Percentiles rank a stretch among this genome's conserved stretches.
Evolutionary conservation across 1,140 invertebrate species (phyloP).

Genomic region (Diachasmimorpha longicaudata): DNA sequence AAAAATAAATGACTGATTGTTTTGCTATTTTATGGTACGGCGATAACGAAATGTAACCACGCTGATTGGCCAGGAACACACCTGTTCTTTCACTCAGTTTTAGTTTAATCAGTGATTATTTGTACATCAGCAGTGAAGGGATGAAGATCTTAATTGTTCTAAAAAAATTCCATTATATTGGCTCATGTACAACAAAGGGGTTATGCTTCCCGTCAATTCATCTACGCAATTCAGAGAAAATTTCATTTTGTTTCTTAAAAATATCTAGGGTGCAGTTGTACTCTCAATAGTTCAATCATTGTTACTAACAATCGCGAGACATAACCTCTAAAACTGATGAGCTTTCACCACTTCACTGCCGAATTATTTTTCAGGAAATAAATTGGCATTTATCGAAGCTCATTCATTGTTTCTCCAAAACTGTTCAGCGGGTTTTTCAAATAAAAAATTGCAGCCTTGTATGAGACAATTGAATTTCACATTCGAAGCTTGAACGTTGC

Average conservation of each 20-base stretch:
- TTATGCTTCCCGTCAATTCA: no score
- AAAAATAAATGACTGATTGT: conserved; percentile 7
- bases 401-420: conserved; percentile 17
- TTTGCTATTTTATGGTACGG: conserved; percentile 24
- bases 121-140: background rate
- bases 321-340: no score
- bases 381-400: conserved; percentile 37
- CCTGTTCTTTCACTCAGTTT: conserved; percentile 41
- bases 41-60: conserved; percentile 52
- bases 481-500: conserved; percentile 19
- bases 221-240: no score
- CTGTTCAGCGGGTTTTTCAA: conserved; percentile 20
- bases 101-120: conserved; percentile 4
- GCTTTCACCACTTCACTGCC: no score
- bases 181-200: no score
- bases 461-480: conserved; percentile 36
- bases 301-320: no score
- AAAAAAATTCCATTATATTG: no score
- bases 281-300: no score
- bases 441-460: conserved; percentile 34
- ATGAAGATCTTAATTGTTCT: no score
- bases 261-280: no score
- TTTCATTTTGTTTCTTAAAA: no score
- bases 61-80: conserved; percentile 59
- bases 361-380: background rate